Percentiles rank a stretch among this genome's conserved stretches.
phyloP scores from a whole-genome alignment of 2,113 vertebrate genomes.

The Cryptomyrus ogoouensis region DNA sequence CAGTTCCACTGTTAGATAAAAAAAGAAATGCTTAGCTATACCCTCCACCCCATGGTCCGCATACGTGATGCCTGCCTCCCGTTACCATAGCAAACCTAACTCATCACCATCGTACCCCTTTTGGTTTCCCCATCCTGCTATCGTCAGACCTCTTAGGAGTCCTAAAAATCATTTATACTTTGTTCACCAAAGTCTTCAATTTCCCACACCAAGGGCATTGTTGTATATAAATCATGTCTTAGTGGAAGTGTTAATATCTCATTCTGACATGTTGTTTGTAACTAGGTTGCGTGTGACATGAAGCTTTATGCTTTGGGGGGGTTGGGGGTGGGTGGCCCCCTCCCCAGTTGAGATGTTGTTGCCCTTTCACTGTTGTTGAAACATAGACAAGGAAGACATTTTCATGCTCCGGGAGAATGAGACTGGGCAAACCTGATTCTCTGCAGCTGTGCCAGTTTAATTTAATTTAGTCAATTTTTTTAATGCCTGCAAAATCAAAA shows the following conservation, averaged over 20 bases:
- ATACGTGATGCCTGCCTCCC: neutral
- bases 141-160: neutral
- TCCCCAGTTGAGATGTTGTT: slow-evolving; percentile 28
- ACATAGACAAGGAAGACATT: slow-evolving; percentile 35
- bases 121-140: neutral
- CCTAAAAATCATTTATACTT: slow-evolving; percentile 34
- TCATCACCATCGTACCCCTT: neutral
- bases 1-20: neutral
- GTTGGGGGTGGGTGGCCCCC: slow-evolving; percentile 12
- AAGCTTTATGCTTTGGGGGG: slow-evolving; percentile 45
- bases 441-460: slow-evolving; percentile 38
- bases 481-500: neutral
- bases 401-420: slow-evolving; percentile 26
- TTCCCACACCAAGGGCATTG: slow-evolving; percentile 47
- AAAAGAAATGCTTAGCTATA: neutral
- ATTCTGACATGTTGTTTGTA: slow-evolving; percentile 58
- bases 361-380: slow-evolving; percentile 42
- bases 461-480: slow-evolving; percentile 27
- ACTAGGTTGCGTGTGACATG: slow-evolving; percentile 49
- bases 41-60: neutral
- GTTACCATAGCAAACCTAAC: neutral
- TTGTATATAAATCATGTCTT: slow-evolving; percentile 55
- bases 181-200: slow-evolving; percentile 39
- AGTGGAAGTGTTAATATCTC: slow-evolving; percentile 53
- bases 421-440: slow-evolving; percentile 31